Conservation (phyloP, 2,113 vertebrate genomes). For the Philantomba maxwellii region DNA sequence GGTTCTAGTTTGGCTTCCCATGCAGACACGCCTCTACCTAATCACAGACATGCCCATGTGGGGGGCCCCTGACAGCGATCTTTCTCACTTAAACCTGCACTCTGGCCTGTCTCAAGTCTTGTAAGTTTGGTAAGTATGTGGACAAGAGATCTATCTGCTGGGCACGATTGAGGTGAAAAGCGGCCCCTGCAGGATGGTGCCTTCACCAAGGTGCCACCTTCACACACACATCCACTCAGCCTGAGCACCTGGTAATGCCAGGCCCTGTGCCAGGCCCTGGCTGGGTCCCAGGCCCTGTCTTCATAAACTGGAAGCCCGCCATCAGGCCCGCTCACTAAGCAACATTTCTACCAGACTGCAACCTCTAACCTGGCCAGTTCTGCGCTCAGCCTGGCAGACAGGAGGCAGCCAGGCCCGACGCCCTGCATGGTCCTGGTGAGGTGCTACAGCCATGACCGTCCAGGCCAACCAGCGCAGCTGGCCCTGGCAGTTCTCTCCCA, state of each 20-base stretch:
- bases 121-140: not conserved
- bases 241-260: not conserved
- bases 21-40: not conserved
- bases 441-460: fast-evolving
- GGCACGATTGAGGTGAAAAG: not conserved
- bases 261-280: not conserved
- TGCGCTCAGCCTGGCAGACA: not conserved
- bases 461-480: not conserved
- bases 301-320: not conserved
- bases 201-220: not conserved
- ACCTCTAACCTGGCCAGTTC: not conserved
- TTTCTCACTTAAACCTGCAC: not conserved
- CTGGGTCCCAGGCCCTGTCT: not conserved
- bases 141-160: not conserved
- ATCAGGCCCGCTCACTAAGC: not conserved
- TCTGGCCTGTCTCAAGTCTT: not conserved
- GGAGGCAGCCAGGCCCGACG: not conserved
- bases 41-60: not conserved
- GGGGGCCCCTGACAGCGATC: not conserved
- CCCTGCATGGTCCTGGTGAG: fast-evolving
- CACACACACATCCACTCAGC: not conserved
- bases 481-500: not conserved
- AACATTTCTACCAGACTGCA: not conserved
- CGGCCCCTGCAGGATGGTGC: not conserved
- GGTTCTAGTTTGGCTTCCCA: not conserved